Percentiles rank a stretch among this genome's conserved stretches.
phyloP scores from a whole-genome alignment of 2,113 vertebrate species.

The Clarias batrachus region DNA sequence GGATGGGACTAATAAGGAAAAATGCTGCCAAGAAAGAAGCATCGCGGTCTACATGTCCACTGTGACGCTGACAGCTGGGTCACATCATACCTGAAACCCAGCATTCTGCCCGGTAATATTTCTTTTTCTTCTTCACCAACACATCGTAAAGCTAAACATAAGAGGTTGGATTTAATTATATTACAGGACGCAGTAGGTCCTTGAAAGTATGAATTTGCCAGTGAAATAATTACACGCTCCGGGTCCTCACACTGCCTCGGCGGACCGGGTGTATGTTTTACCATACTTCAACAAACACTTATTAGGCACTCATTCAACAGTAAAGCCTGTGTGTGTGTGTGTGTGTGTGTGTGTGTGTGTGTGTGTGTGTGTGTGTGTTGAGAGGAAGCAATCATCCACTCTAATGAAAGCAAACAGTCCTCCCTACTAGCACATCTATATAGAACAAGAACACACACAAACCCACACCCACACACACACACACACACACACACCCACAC shows the following conservation, averaged over 20 bases:
- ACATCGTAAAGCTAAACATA: background rate
- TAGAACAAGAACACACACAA: background rate
- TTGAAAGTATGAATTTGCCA: slow-evolving; percentile 18
- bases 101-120: background rate
- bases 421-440: slow-evolving; percentile 16
- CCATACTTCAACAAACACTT: slow-evolving; percentile 43
- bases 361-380: slow-evolving; percentile 17
- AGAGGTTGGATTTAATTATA: slow-evolving; percentile 22
- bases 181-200: background rate
- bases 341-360: slow-evolving; percentile 21
- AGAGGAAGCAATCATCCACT: slow-evolving; percentile 44
- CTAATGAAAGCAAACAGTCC: slow-evolving; percentile 43
- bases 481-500: background rate
- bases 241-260: slow-evolving; percentile 1
- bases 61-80: background rate
- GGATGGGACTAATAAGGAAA: background rate
- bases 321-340: slow-evolving; percentile 6
- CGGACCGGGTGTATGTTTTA: slow-evolving; percentile 4
- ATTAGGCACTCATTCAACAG: slow-evolving; percentile 39
- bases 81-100: background rate
- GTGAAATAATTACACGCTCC: slow-evolving; percentile 7
- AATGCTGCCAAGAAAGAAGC: background rate
- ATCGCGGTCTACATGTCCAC: background rate
- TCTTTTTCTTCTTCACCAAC: background rate
- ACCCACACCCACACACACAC: background rate